Evolutionary conservation across 2,888 invertebrate species (phyloP), one percentile per base, ranked within the genome.

Genomic region (Tridacna gigas): DNA sequence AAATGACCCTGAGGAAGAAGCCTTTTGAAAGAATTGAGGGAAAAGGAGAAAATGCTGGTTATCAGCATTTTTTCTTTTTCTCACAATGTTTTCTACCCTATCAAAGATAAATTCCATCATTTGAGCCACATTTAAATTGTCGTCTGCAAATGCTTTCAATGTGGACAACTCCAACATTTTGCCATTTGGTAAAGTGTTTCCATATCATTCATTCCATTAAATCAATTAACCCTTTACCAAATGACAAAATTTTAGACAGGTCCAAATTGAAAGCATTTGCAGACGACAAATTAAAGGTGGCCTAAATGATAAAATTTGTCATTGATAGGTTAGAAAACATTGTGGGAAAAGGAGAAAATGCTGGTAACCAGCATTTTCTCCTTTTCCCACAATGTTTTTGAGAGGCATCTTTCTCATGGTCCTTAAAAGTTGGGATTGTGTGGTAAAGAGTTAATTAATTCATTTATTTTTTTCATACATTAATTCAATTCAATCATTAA

Each of bases 201-300:
- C n/a, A n/a, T n/a, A n/a, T n/a, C n/a, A n/a, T n/a, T n/a, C n/a
- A n/a, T n/a, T n/a, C n/a, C n/a, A n/a, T n/a, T n/a, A n/a, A n/a
- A n/a, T n/a, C n/a, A n/a, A n/a, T 63, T 11, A 63, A 63, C 63
- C 9, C 63, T n/a, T 63, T 63, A 63, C 63, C 63, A 63, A n/a
- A 11, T 9, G 63, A 11, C 22, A n/a, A 63, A 4, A n/a, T 63
- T 63, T 63, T 20, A 0, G 63, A 22, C n/a, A 11, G 1, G 63
- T 63, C 22, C 1, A 4, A 63, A n/a, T n/a, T 63, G 12, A 63
- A 63, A 63, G 63, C n/a, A 63, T 13, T 63, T 63, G 63, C 20
- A 63, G 63, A 18, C 9, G 63, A 63, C 25, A 37, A 2, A 37
- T 63, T 63, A 13, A 0, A 63, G 0, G n/a, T 63, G 5, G 9